Conservation (phyloP, 2,888 invertebrate species). For the Stratiomys singularior region DNA sequence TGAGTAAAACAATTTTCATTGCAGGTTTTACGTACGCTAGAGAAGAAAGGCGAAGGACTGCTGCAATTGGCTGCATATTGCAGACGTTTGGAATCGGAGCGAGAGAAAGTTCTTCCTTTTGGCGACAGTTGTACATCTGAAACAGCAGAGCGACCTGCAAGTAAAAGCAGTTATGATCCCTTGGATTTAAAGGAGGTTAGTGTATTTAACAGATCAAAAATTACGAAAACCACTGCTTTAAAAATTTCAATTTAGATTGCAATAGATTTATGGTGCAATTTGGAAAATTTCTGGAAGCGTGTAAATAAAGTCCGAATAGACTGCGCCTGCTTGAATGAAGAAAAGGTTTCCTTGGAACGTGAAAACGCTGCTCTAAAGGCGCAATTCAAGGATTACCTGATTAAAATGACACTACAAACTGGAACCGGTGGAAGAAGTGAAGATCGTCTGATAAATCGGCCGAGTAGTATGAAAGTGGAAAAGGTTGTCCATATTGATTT, state of each 20-base stretch:
- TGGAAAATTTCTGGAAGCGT: constrained; percentile 78
- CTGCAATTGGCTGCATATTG: constrained; percentile 73
- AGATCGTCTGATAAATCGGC: constrained; percentile 60
- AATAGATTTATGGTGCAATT: constrained; percentile 69
- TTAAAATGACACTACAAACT: constrained; percentile 68
- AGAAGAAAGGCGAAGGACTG: constrained; percentile 71
- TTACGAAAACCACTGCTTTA: not conserved
- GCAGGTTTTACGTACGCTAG: constrained; percentile 68
- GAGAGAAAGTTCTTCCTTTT: constrained; percentile 68
- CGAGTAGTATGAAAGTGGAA: constrained; percentile 64
- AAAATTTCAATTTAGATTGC: constrained; percentile 61
- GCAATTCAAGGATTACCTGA: constrained; percentile 72
- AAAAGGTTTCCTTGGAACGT: constrained; percentile 63
- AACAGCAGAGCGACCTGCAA: constrained; percentile 57
- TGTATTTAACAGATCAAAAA: not conserved
- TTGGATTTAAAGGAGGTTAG: constrained; percentile 54
- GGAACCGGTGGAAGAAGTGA: constrained; percentile 61
- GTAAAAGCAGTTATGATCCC: constrained; percentile 62
- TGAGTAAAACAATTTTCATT: constrained; percentile 31
- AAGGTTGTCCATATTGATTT: constrained; percentile 59
- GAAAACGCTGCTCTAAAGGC: constrained; percentile 75
- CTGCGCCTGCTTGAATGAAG: constrained; percentile 66
- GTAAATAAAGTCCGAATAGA: constrained; percentile 70
- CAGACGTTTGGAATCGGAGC: constrained; percentile 73
- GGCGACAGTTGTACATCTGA: constrained; percentile 52